Evolutionary conservation across 2,113 vertebrate genomes (phyloP), one percentile per base, ranked within the genome.

Genomic region (Ageneiosus marmoratus): DNA sequence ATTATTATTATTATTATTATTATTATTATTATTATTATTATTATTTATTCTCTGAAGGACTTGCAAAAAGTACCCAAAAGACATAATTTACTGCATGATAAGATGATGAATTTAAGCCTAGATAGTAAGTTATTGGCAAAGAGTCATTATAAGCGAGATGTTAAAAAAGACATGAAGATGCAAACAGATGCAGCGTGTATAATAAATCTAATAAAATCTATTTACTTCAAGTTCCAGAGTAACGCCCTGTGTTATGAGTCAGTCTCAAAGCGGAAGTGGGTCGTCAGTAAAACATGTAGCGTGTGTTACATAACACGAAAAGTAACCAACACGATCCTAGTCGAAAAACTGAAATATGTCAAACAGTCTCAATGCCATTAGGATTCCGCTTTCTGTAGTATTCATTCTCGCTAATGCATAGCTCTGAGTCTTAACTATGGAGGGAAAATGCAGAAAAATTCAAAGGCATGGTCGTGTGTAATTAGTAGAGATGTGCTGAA

Each of bases 261-360:
- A 86, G 89, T 85, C 85, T 89, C 87, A 92, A 93, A 94, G 90
- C 92, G 93, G 93, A 95, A 95, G 93, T 93, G 92, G 90, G 83
- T 89, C 74, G 86, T 87, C 87, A 87, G 85, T 91, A 86, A 89
- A 86, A 88, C 88, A 83, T 91, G 90, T 58, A 67, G 51, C 53
- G 53, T 81, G 82, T 88, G 89, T 94, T 94, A 93, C 90, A 92
- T 93, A 94, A 95, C 89, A 87, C 87, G 74, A 84, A 87, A 89
- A 88, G 78, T 80, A 80, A 83, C 82, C 81, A 84, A n/a, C 48
- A 83, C 9, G 12, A 58, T n/a, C 50, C 50, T 22, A 15, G 24
- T 20, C 6, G 58, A 63, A 53, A 76, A 51, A 46, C 51, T 13
- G 34, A 37, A 65, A 75, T 5, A 18, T 53, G 34, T 32, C 1